phyloP scores from a whole-genome alignment of 2,113 vertebrate genomes.

The Cyphomyrus discorhynchus region DNA sequence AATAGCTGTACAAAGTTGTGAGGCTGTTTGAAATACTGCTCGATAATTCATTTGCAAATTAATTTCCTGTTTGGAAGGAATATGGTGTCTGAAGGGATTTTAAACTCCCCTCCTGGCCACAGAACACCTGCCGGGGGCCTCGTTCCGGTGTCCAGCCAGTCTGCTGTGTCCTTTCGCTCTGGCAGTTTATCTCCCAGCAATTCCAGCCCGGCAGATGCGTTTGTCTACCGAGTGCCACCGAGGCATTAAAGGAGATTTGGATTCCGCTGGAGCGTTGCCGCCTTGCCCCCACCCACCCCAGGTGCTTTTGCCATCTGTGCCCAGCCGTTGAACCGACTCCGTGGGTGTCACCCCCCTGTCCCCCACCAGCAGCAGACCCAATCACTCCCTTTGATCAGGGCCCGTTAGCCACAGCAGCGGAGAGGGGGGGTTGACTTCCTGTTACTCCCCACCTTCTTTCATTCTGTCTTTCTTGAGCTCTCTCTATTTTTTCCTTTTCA shows the following conservation, averaged over 20 bases:
- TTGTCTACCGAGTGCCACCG: neutral
- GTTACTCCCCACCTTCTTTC: slow-evolving; percentile 18
- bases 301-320: slow-evolving; percentile 57
- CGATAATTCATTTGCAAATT: neutral
- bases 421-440: neutral
- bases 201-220: slow-evolving; percentile 24
- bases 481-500: neutral
- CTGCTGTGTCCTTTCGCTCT: neutral
- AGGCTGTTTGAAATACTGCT: neutral
- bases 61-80: neutral
- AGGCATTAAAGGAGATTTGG: slow-evolving; percentile 30
- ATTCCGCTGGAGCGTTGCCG: slow-evolving; percentile 14
- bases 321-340: slow-evolving; percentile 54
- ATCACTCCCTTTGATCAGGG: slow-evolving; percentile 33
- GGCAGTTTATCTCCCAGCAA: neutral
- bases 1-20: neutral
- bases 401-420: neutral
- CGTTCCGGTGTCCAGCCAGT: too few species aligned
- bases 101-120: neutral
- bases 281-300: slow-evolving; percentile 34
- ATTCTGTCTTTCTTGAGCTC: slow-evolving; percentile 3
- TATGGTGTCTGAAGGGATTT: neutral
- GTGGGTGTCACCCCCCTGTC: slow-evolving; percentile 33
- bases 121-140: neutral
- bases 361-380: slow-evolving; percentile 31